phyloP scores from a whole-genome alignment of 2,113 vertebrate genomes.

The Pica pica region DNA sequence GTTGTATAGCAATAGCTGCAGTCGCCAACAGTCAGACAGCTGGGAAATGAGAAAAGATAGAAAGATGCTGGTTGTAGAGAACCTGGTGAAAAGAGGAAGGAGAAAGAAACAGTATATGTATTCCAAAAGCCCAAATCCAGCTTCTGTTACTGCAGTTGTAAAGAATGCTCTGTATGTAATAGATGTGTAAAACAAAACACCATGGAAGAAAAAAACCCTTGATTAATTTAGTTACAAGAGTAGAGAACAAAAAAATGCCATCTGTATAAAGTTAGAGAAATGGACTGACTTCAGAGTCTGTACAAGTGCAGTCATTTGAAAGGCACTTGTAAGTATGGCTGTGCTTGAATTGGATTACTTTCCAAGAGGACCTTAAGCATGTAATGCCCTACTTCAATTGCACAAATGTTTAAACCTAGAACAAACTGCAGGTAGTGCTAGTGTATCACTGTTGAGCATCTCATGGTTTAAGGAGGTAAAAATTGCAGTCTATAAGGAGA shows the following conservation, averaged over 20 bases:
- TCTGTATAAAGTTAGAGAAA: not conserved
- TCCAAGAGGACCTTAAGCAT: not conserved
- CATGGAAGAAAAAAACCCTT: not conserved
- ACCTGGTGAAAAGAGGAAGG: not conserved
- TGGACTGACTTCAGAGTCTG: not conserved
- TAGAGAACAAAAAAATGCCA: not conserved
- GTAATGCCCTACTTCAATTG: not conserved
- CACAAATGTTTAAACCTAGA: not conserved
- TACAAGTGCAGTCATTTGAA: not conserved
- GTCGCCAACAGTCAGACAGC: accelerated
- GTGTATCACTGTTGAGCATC: not conserved
- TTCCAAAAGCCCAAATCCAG: not conserved
- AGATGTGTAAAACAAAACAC: not conserved
- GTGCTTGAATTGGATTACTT: not conserved
- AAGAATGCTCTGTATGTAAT: not conserved
- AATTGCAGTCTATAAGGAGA: not conserved
- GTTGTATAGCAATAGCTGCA: not conserved
- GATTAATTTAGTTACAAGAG: not conserved
- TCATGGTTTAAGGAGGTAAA: not conserved
- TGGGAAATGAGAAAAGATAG: not conserved
- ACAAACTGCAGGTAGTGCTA: not conserved
- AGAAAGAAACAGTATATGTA: not conserved
- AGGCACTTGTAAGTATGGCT: not conserved
- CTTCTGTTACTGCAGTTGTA: not conserved
- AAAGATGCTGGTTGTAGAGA: not conserved